Evolutionary conservation across 2,888 invertebrate species (phyloP).

Genomic region (Nasonovia ribisnigri): DNA sequence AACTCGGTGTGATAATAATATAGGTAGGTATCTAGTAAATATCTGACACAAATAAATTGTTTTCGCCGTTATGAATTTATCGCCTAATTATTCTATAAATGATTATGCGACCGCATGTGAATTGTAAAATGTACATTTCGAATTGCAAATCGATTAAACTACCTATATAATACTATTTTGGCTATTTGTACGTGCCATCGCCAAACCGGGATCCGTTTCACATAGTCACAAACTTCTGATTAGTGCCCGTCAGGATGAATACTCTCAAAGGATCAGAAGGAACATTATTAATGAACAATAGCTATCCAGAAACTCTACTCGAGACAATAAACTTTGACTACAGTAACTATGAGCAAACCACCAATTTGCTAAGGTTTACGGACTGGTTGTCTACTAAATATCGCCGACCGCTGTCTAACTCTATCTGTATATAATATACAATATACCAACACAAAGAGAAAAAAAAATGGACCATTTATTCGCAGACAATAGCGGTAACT

Average conservation of each 20-base stretch:
- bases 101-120: neutral
- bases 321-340: constrained; percentile 38
- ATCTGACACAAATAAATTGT: neutral
- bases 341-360: neutral
- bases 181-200: neutral
- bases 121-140: neutral
- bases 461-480: neutral
- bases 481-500: neutral
- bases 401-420: neutral
- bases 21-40: neutral
- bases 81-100: neutral
- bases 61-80: neutral
- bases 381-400: constrained; percentile 21
- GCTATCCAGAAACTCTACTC: neutral
- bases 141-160: neutral
- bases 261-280: neutral
- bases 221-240: constrained; percentile 18
- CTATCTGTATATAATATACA: neutral
- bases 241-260: constrained; percentile 3
- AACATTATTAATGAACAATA: constrained; percentile 32
- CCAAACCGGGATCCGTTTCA: neutral
- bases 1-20: no score
- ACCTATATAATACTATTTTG: neutral
- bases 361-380: constrained; percentile 28
- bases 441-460: neutral